Base-by-base conservation (phyloP, 2,113 vertebrate species). In the Thalassarche chlororhynchos region DNA sequence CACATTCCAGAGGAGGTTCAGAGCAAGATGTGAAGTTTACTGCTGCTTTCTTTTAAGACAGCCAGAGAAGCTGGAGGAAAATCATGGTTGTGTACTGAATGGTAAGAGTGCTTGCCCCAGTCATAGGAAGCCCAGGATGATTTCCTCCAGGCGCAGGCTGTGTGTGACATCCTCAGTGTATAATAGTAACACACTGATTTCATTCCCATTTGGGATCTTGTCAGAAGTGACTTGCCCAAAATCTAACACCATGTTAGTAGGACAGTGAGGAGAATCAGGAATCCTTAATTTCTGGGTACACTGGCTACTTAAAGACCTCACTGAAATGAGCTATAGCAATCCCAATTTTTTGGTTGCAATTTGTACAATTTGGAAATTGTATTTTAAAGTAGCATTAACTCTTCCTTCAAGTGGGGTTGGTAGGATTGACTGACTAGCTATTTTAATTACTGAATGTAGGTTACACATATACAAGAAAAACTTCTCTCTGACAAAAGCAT, bases 401-500 rank as follows among this genome's bases (percentile, higher is more conserved):
- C 47, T 74, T n/a, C 18, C n/a, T 58, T 89, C 68, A 64, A n/a
- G 62, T 68, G 23, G 36, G 9, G 20, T 64, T 87, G 38, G 51
- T 81, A 64, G 58, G 47, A 78, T 46, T 66, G 84, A 81, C 38
- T 84, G 74, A 80, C 34, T 44, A 70, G 78, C 62, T 83, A 14
- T 70, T 96, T 85, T 94, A 96, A 96, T 96, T 95, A 87, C 49
- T 95, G 58, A 89, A 66, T 77, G 32, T 72, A 76, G 23, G 62
- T 92, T 95, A 72, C 44, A 42, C 72, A 60, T 70, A 40, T 61
- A n/a, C 58, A 92, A 91, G 78, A 70, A 89, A 82, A 92, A 62
- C 74, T 96, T 71, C 72, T 78, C n/a, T 95, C 68, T 97, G 94
- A 98, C 97, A 97, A 98, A 97, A 97, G 89, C 31, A 44, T 95